phyloP scores from a whole-genome alignment of 2,797 vertebrate species.

The Carcharodon carcharias region DNA sequence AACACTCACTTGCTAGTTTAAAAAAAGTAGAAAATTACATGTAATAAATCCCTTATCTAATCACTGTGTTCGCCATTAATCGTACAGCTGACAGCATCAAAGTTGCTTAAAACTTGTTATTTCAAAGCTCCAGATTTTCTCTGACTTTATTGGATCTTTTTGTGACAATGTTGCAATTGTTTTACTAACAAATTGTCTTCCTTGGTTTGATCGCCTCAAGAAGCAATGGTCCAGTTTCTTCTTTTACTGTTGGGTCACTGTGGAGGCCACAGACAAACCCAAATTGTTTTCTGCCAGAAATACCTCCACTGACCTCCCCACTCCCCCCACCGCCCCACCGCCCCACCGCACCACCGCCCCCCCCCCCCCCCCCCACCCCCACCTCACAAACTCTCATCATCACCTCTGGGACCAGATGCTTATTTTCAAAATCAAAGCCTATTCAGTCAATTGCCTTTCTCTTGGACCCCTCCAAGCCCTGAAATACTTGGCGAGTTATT shows the following conservation, averaged over 20 bases:
- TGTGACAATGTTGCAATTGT: not conserved
- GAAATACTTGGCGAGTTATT: not conserved
- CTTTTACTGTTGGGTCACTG: not conserved
- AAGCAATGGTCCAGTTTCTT: not conserved
- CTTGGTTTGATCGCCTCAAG: not conserved
- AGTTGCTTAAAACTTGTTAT: not conserved
- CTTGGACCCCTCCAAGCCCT: not conserved
- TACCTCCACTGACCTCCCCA: not conserved
- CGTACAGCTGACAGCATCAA: not conserved
- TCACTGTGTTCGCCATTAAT: not conserved
- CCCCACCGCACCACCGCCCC: too few species aligned
- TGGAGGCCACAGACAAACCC: not conserved
- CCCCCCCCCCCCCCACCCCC: too few species aligned
- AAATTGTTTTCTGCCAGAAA: not conserved
- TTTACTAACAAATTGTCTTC: not conserved
- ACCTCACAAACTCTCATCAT: not conserved
- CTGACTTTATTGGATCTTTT: not conserved
- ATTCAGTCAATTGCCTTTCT: not conserved
- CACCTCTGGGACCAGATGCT: not conserved
- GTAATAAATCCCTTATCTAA: not conserved
- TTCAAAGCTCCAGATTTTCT: not conserved
- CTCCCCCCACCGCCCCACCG: too few species aligned
- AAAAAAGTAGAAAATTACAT: not conserved
- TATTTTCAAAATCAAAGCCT: not conserved
- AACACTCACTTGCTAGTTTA: too few species aligned